Base-by-base conservation (phyloP, 2,797 vertebrate genomes). In the Ctenopoma kingsleyae region DNA sequence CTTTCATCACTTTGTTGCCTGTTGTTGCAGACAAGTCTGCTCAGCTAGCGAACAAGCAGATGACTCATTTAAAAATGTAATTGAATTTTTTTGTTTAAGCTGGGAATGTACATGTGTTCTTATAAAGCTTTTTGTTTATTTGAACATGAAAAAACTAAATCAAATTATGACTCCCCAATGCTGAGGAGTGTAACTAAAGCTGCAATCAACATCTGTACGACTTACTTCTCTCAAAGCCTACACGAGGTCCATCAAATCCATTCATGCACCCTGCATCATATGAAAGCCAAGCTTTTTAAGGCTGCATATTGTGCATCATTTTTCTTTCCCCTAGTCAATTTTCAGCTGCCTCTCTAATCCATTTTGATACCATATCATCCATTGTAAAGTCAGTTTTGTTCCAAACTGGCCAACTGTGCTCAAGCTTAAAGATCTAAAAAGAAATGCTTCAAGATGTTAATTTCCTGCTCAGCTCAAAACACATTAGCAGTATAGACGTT, bases 41-140 rank as follows among this genome's bases (percentile, higher is more conserved):
- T 54, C 67, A n/a, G 40, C 20, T 47, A 17, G 13, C 16, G n/a
- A 61, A 67, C 58, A 80, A 55, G 50, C 58, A 79, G 66, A 60
- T 71, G 57, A 81, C 63, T 77, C 64, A 80, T 80, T 80, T 68
- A 64, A 71, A 81, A 71, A 71, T 30, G 10, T 76, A 73, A 86
- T 85, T 85, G 67, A 59, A 77, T 81, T 86, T 82, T 89, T 82
- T 75, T 49, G 30, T 76, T 81, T 81, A 46, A 30, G 71, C 55
- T 27, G 15, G 35, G 8, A 36, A 2, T 2, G 49, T 63, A 68
- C 48, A 8, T 48, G 44, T 71, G 47, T 64, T 46, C 52, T 81
- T 74, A 80, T 79, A 47, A 20, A n/a, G 43, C 40, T 49, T 74
- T 74, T 64, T 43, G 63, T 80, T 76, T 20, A 74, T 74, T 76